Percentiles rank a stretch among this genome's conserved stretches.
phyloP scores from a whole-genome alignment of 2,888 invertebrate genomes.

The Mimumesa dahlbomi region DNA sequence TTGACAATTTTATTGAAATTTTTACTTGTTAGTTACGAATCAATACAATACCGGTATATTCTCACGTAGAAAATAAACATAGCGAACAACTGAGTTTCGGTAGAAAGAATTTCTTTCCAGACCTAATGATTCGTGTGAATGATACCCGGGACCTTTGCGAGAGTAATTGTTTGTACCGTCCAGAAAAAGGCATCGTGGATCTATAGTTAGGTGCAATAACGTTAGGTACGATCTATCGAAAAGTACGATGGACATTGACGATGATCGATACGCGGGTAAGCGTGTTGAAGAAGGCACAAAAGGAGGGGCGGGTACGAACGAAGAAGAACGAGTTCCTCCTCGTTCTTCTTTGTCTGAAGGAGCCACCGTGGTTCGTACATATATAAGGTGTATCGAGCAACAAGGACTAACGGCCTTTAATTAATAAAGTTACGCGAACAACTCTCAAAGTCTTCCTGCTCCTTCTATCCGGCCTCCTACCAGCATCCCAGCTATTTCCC shows the following conservation, averaged over 20 bases:
- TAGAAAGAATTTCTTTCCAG: too few species aligned
- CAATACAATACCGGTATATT: too few species aligned
- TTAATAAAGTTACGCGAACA: slow-evolving; percentile 78
- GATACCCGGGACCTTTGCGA: too few species aligned
- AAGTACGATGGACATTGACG: slow-evolving; percentile 53
- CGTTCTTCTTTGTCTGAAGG: slow-evolving; percentile 57
- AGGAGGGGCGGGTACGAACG: slow-evolving; percentile 28
- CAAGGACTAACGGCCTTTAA: slow-evolving; percentile 77
- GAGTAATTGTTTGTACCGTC: slow-evolving; percentile 26
- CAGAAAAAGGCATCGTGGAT: slow-evolving; percentile 24
- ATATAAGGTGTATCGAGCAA: slow-evolving; percentile 74
- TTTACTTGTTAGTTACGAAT: too few species aligned
- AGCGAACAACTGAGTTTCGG: too few species aligned
- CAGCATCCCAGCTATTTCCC: slow-evolving; percentile 61
- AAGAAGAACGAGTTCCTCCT: slow-evolving; percentile 45
- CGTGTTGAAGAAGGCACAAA: slow-evolving; percentile 36
- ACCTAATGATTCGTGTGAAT: too few species aligned
- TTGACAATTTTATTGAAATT: too few species aligned
- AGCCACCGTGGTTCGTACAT: slow-evolving; percentile 53
- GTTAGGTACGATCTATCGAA: slow-evolving; percentile 43
- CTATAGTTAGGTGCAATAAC: slow-evolving; percentile 41
- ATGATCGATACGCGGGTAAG: slow-evolving; percentile 60
- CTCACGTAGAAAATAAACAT: too few species aligned
- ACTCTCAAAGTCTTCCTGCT: slow-evolving; percentile 73
- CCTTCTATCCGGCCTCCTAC: slow-evolving; percentile 44